These are phyloP conservation scores for Turnix velox DNA, from an alignment of 2,113 vertebrate species.

Conservation along the genomic window DNA sequence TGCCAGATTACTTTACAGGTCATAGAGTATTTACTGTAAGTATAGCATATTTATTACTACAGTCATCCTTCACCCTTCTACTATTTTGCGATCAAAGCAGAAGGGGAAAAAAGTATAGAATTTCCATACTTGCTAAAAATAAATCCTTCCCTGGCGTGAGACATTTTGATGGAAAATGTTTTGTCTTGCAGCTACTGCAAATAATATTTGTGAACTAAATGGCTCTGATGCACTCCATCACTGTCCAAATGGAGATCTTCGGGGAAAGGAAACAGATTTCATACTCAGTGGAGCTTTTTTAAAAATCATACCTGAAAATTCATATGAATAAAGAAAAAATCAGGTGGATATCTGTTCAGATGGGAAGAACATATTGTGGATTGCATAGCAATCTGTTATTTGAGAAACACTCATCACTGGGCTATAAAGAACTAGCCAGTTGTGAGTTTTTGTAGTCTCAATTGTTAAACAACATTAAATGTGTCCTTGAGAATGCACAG, in stretches of 20 bases:
- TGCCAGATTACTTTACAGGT: not conserved
- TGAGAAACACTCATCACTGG: not conserved
- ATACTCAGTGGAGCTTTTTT: not conserved
- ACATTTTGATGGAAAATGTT: not conserved
- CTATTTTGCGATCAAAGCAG: not conserved
- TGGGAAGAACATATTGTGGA: not conserved
- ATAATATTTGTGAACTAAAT: not conserved
- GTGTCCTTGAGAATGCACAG: not conserved
- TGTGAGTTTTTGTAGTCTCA: not conserved
- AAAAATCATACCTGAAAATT: not conserved
- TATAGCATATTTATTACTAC: not conserved
- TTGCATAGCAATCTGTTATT: not conserved
- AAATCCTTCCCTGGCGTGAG: not conserved
- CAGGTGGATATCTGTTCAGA: not conserved
- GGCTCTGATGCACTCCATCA: not conserved
- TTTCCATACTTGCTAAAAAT: not conserved
- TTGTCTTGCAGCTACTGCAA: not conserved
- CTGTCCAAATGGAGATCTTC: not conserved
- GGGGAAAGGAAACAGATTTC: not conserved
- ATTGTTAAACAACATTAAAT: not conserved
- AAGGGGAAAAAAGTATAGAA: not conserved
- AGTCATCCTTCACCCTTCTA: not conserved
- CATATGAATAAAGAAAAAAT: not conserved
- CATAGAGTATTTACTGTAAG: not conserved
- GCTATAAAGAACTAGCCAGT: not conserved